These are phyloP conservation scores for Pentalonia nigronervosa DNA, from an alignment of 1,140 invertebrate species.

Conservation along the genomic window DNA sequence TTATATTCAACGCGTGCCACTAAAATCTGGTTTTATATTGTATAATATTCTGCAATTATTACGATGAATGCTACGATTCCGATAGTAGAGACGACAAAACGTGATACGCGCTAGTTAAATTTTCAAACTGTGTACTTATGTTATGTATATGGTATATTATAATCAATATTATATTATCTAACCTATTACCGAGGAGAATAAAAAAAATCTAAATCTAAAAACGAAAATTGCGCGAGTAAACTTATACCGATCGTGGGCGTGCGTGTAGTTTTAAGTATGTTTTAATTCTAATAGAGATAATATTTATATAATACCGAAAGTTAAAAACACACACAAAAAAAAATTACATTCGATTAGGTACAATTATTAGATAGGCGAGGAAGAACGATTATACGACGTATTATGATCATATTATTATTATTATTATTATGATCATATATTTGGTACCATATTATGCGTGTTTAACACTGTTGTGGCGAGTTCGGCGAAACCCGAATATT, in stretches of 20 bases:
- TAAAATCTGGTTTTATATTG: not conserved
- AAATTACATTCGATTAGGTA: not conserved
- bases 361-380: not conserved
- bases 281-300: not conserved
- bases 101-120: not conserved
- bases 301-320: not conserved
- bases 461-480: not conserved
- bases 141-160: not conserved
- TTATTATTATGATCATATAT: not conserved
- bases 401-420: no score
- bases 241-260: not conserved
- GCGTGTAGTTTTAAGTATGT: not conserved
- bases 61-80: not conserved
- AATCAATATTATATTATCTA: not conserved
- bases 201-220: not conserved
- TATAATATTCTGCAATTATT: not conserved
- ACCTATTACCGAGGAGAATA: not conserved
- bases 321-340: not conserved
- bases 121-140: not conserved
- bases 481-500: not conserved
- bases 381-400: not conserved
- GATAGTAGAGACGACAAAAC: not conserved
- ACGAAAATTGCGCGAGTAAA: not conserved
- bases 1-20: not conserved
- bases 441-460: not conserved